Percentiles rank a stretch among this genome's conserved stretches.
Conservation (phyloP, 53 echinoderm and acorn worm genomes). For the Echinometra lucunter region DNA sequence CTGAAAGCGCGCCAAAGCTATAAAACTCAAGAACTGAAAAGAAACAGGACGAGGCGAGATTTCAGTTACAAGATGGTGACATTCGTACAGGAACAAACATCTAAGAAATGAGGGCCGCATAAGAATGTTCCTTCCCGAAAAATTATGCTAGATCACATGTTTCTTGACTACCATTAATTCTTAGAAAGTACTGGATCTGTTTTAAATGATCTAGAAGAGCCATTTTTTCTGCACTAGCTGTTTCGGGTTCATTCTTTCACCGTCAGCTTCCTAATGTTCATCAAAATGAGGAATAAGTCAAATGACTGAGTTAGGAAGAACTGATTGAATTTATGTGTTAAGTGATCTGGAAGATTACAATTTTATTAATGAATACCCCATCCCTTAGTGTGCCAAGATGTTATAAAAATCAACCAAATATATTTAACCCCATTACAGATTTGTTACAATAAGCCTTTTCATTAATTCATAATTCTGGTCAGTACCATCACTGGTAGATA, state of each 20-base stretch:
- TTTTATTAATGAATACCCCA: no score
- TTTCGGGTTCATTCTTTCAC: neutral
- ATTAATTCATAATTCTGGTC: neutral
- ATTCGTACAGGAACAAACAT: neutral
- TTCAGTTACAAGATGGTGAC: neutral
- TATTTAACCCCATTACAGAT: no score
- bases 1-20: constrained; percentile 30
- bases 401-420: no score
- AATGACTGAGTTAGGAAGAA: neutral
- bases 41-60: neutral
- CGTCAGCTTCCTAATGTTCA: no score
- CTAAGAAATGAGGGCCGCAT: neutral
- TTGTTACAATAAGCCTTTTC: neutral
- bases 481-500: neutral
- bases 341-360: neutral
- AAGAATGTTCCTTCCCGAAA: neutral
- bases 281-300: neutral
- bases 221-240: neutral
- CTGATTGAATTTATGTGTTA: neutral
- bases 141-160: neutral
- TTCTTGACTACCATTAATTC: neutral
- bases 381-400: no score
- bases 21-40: neutral
- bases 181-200: neutral
- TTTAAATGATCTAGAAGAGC: neutral